Percentiles rank a stretch among this genome's conserved stretches.
Evolutionary conservation across 2,888 invertebrate genomes (phyloP).

Genomic region (Melanophora roralis): DNA sequence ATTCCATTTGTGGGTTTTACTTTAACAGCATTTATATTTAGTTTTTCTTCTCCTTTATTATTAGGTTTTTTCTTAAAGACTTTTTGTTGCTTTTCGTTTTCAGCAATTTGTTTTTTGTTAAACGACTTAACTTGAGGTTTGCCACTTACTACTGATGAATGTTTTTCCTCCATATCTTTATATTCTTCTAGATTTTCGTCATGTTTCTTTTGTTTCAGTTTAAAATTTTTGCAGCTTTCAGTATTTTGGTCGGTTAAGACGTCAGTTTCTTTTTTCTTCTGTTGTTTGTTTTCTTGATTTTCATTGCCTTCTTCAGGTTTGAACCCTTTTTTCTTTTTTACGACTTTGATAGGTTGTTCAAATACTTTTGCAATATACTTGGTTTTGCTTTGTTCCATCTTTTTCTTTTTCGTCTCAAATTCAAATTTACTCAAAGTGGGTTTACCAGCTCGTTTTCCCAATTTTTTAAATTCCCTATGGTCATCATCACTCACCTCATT

Average conservation of each 20-base stretch:
- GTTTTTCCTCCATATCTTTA: neutral
- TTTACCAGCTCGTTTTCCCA: conserved; percentile 74
- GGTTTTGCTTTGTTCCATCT: conserved; percentile 69
- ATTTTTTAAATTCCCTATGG: conserved; percentile 63
- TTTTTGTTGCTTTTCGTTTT: neutral
- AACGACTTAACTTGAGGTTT: neutral
- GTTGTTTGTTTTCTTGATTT: neutral
- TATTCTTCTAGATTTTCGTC: neutral
- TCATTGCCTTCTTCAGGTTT: neutral
- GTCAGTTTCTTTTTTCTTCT: conserved; percentile 2
- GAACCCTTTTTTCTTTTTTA: conserved; percentile 64
- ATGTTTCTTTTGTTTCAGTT: neutral
- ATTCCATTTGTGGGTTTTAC: too few relatives aligned
- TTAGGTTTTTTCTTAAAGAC: neutral
- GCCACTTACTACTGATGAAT: neutral
- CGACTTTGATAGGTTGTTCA: conserved; percentile 72
- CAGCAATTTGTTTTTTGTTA: neutral
- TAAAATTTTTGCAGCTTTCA: neutral
- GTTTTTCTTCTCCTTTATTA: neutral
- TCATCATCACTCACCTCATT: conserved; percentile 65
- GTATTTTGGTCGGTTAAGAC: too few relatives aligned
- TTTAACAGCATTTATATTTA: too few relatives aligned
- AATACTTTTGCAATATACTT: conserved; percentile 76
- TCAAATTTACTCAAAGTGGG: conserved; percentile 71
- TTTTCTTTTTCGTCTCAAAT: conserved; percentile 72